Conservation (phyloP, 2,888 invertebrate genomes). For the Rhorus exstirpatorius region DNA sequence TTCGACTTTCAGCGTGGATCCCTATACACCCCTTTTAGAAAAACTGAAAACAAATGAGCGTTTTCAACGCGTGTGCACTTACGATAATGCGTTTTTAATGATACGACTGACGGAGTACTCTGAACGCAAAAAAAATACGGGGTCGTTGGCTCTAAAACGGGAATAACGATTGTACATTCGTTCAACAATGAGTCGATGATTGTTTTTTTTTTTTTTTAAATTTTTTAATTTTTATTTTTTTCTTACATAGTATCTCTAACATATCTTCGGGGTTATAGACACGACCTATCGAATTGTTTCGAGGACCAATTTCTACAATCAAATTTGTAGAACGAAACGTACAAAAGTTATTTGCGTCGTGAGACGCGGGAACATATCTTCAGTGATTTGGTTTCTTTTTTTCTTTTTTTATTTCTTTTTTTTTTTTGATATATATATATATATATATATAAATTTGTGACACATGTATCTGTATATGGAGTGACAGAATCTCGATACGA, state of each 20-base stretch:
- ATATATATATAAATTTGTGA: neutral
- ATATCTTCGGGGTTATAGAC: conserved; percentile 40
- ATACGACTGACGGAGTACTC: conserved; percentile 51
- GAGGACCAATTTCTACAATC: conserved; percentile 2
- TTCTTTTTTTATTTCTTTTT: conserved; percentile 26
- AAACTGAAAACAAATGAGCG: neutral
- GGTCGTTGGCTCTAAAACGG: conserved; percentile 64
- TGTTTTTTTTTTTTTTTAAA: conserved; percentile 30
- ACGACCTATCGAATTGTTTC: conserved; percentile 9
- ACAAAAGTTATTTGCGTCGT: conserved; percentile 39
- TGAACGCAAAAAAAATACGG: conserved; percentile 59
- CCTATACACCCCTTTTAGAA: too few relatives aligned
- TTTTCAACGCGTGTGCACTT: conserved; percentile 31
- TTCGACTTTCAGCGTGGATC: too few relatives aligned
- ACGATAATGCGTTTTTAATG: conserved; percentile 28
- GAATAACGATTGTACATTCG: conserved; percentile 58
- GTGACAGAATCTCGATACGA: conserved; percentile 57
- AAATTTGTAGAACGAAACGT: conserved; percentile 1
- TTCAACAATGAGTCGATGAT: conserved; percentile 30
- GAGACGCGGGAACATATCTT: conserved; percentile 56
- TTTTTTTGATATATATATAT: conserved; percentile 35
- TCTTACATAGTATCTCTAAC: conserved; percentile 44
- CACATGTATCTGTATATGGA: conserved; percentile 37
- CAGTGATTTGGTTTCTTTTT: conserved; percentile 29
- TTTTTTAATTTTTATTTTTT: conserved; percentile 27